A percentile compares a stretch with the other conserved stretches of the same genome.
These are phyloP conservation scores for Cephalopterus ornatus DNA, from an alignment of 2,113 vertebrate species.

Conservation along the genomic window DNA sequence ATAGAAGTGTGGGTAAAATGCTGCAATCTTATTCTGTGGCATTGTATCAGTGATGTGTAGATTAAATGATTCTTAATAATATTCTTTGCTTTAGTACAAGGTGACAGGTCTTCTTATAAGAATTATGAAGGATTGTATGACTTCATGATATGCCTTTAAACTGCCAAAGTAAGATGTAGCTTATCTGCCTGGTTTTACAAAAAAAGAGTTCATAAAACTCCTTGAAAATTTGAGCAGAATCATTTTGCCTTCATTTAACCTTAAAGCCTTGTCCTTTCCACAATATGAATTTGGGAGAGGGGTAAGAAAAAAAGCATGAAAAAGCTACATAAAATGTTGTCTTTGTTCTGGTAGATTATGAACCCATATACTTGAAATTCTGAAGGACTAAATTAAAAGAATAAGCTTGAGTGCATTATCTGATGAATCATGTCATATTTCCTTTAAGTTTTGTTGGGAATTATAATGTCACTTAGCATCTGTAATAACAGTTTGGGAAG, in stretches of 20 bases:
- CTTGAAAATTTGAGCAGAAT: not conserved
- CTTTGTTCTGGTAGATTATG: not conserved
- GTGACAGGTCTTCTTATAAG: not conserved
- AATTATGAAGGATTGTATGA: not conserved
- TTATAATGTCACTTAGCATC: not conserved
- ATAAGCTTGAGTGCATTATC: not conserved
- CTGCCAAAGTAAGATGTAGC: not conserved
- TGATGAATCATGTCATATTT: not conserved
- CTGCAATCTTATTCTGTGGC: not conserved
- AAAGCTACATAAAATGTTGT: not conserved
- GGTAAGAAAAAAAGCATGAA: not conserved
- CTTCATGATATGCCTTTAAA: not conserved
- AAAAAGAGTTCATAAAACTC: not conserved
- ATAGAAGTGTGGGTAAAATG: not conserved
- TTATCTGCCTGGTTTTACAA: not conserved
- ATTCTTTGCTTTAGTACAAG: not conserved
- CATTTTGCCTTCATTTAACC: not conserved
- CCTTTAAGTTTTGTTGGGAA: not conserved
- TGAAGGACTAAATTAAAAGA: not conserved
- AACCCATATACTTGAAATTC: not conserved
- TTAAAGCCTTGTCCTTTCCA: not conserved
- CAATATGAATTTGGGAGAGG: not conserved
- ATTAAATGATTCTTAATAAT: not conserved
- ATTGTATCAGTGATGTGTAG: not conserved
- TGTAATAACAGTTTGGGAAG: not conserved